A percentile compares a stretch with the other conserved stretches of the same genome.
Conservation (phyloP, 1,140 invertebrate genomes). For the Pseudomyrmex cubaensis region DNA sequence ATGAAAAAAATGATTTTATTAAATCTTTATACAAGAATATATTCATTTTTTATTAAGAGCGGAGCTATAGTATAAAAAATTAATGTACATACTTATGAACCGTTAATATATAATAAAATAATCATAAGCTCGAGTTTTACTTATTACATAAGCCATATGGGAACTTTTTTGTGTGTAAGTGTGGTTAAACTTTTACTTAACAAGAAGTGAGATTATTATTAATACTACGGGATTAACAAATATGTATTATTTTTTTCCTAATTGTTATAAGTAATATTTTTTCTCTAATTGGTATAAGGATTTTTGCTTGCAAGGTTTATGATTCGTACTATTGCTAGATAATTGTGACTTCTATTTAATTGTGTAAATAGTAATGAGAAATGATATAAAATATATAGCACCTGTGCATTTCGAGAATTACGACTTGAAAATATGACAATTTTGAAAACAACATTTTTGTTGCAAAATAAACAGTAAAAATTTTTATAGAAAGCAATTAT, state of each 20-base stretch:
- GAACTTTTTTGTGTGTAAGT: conserved; percentile 17
- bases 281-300: conserved; percentile 37
- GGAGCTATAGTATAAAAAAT: conserved; percentile 64
- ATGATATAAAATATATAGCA: conserved; percentile 67
- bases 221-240: conserved; percentile 71
- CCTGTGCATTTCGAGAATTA: conserved; percentile 64
- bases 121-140: conserved; percentile 66
- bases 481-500: neutral
- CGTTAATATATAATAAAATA: conserved; percentile 61
- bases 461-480: conserved; percentile 1
- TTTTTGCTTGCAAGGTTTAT: conserved; percentile 36
- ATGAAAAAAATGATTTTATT: conserved; percentile 67
- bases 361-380: conserved; percentile 57
- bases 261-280: conserved; percentile 42
- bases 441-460: neutral
- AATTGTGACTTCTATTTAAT: conserved; percentile 58
- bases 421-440: conserved; percentile 28
- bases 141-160: conserved; percentile 48
- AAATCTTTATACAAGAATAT: conserved; percentile 68
- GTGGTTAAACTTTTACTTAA: conserved; percentile 67
- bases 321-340: conserved; percentile 21
- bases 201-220: conserved; percentile 49
- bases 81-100: conserved; percentile 66
- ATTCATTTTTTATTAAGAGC: conserved; percentile 43
- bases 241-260: conserved; percentile 55